These are phyloP conservation scores for Phaedon cochleariae DNA, from an alignment of 2,888 invertebrate genomes.

Conservation along the genomic window DNA sequence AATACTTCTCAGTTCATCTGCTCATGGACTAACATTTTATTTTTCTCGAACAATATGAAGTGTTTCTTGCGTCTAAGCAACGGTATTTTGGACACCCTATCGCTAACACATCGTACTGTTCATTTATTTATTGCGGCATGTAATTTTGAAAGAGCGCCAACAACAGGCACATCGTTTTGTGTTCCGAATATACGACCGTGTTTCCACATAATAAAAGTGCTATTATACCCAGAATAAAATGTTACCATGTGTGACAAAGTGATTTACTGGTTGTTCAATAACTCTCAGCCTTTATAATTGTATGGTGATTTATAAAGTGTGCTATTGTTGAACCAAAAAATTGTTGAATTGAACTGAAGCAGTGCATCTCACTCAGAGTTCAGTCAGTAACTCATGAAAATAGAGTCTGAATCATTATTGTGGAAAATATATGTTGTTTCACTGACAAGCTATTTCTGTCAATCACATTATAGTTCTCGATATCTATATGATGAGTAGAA, in stretches of 20 bases:
- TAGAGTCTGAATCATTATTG: too few species aligned
- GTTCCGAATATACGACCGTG: conserved; percentile 34
- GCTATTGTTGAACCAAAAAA: background rate
- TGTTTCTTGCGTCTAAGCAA: conserved; percentile 24
- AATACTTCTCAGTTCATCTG: too few species aligned
- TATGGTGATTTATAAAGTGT: background rate
- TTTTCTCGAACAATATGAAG: conserved; percentile 16
- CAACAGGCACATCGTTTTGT: conserved; percentile 32
- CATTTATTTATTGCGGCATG: conserved; percentile 40
- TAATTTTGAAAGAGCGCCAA: conserved; percentile 43
- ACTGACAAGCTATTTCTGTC: too few species aligned
- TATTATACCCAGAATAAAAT: conserved; percentile 21
- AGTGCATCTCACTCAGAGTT: too few species aligned
- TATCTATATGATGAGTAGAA: too few species aligned
- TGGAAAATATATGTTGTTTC: too few species aligned
- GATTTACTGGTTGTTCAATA: conserved; percentile 18
- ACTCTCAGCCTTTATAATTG: background rate
- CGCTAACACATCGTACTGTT: conserved; percentile 24
- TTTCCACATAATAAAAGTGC: conserved; percentile 36
- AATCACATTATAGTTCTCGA: too few species aligned
- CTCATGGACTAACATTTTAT: conserved; percentile 19
- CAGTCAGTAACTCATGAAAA: too few species aligned
- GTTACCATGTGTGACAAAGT: conserved; percentile 17
- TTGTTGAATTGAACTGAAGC: too few species aligned
- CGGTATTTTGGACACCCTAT: conserved; percentile 33